Evolutionary conservation across 2,797 vertebrate species (phyloP), one percentile per base, ranked within the genome.

Genomic region (Sebastes melanostomus): DNA sequence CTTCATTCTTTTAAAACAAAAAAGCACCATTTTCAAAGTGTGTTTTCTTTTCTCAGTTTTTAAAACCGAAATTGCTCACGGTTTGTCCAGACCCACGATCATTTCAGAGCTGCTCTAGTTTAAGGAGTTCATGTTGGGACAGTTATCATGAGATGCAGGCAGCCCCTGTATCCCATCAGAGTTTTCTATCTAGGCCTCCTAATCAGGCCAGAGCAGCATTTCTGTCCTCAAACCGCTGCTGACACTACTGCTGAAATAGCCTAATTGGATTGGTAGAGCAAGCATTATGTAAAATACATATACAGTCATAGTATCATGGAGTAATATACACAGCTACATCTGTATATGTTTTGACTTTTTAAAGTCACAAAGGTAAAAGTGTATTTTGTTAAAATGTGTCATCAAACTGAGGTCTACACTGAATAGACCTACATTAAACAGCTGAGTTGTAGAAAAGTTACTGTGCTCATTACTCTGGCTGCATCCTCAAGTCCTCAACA

Each of bases 151-250:
- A 84, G 85, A 86, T 87, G 74, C 74, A 80, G 82, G 60, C 70
- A 72, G 55, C 25, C 42, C 8, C 69, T 81, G 32, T 69, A 59
- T 90, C 90, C 91, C 85, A 89, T 90, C 88, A 87, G 83, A 86
- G 82, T 54, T 80, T 77, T 86, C 56, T 93, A 94, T 95, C 77
- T 95, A 92, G 95, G 94, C 79, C 92, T 94, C 77, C 69, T 94
- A 96, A 95, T 92, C 92, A 95, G 95, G 95, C 84, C 95, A 95
- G 68, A 85, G 85, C 84, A 83, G 80, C 62, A 52, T 82, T 52
- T 81, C 81, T 92, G 83, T 90, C 80, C 88, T 82, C 73, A 46
- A 88, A 82, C 66, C 3, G 29, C 72, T 84, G 54, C 83, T 87
- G 54, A 77, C 60, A 74, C 65, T 25, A 20, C 61, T 18, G 59